These are phyloP conservation scores for Capitulum mitella DNA, from an alignment of 2,888 invertebrate species.

Conservation along the genomic window DNA sequence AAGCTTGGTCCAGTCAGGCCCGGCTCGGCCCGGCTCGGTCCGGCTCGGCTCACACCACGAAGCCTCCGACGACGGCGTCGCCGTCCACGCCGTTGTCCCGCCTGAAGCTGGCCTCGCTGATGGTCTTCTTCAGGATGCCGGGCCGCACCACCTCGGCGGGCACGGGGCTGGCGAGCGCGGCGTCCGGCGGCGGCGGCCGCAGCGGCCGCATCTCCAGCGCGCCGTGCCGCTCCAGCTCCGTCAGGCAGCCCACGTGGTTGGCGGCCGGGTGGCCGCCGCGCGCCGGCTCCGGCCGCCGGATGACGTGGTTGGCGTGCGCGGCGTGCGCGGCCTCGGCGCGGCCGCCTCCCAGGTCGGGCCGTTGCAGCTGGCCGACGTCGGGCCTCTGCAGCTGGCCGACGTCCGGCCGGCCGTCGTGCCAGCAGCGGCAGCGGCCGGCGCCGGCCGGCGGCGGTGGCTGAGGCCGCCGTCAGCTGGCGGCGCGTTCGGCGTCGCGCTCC, in stretches of 20 bases:
- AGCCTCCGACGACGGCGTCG: neutral
- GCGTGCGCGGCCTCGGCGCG: neutral
- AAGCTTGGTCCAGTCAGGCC: too few relatives aligned
- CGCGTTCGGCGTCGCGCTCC: neutral
- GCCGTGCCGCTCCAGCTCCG: neutral
- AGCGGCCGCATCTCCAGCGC: neutral
- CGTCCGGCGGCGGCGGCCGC: neutral
- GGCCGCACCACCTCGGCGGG: neutral
- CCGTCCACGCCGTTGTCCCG: neutral
- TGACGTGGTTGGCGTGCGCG: neutral
- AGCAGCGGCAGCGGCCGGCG: conserved; percentile 1
- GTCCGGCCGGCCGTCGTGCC: neutral
- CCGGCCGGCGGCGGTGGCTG: neutral
- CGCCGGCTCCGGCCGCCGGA: neutral
- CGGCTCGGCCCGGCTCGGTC: too few relatives aligned
- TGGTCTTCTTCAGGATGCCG: neutral
- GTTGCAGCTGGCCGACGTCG: neutral
- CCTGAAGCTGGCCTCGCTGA: neutral
- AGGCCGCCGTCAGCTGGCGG: neutral
- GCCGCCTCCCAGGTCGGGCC: neutral
- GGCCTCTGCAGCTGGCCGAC: neutral
- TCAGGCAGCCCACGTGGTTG: neutral
- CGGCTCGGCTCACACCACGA: neutral
- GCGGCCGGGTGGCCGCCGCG: neutral
- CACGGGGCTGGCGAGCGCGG: too few relatives aligned